Evolutionary conservation across 2,888 invertebrate genomes (phyloP).

Genomic region (Caenorhabditis sp.): DNA sequence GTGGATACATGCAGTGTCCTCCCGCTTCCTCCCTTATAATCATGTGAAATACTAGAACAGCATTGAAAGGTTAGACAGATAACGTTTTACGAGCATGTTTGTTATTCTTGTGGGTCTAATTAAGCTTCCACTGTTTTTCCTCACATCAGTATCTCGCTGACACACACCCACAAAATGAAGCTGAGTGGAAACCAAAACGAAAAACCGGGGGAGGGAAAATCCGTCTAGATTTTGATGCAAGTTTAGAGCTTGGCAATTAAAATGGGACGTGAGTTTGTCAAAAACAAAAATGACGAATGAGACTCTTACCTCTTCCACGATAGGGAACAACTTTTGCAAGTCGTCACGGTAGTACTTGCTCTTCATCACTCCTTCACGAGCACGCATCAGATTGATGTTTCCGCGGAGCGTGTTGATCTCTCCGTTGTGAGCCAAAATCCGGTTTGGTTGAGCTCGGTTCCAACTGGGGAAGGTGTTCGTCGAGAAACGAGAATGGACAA

Average conservation of each 20-base stretch:
- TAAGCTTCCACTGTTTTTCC: slow-evolving; percentile 27
- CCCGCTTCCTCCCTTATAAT: background rate
- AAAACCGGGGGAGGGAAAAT: background rate
- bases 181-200: background rate
- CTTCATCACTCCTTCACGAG: slow-evolving; percentile 87
- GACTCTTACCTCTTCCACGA: slow-evolving; percentile 88
- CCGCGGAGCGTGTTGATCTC: slow-evolving; percentile 99
- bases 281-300: slow-evolving; percentile 46
- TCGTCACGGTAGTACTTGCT: slow-evolving; percentile 88
- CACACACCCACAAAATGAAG: slow-evolving; percentile 7
- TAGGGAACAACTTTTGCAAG: slow-evolving; percentile 91
- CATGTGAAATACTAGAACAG: slow-evolving; percentile 34
- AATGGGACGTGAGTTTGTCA: background rate
- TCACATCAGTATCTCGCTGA: background rate
- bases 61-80: slow-evolving; percentile 26
- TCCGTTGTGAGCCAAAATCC: slow-evolving; percentile 97
- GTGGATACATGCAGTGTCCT: background rate
- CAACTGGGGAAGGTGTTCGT: slow-evolving; percentile 99
- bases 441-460: slow-evolving; percentile 98
- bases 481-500: slow-evolving; percentile 98
- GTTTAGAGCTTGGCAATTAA: slow-evolving; percentile 15
- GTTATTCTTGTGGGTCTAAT: slow-evolving; percentile 49
- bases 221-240: slow-evolving; percentile 4
- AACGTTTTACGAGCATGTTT: slow-evolving; percentile 59
- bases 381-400: slow-evolving; percentile 98